Conservation (phyloP, 2,113 vertebrate species). For the Fregata magnificens region DNA sequence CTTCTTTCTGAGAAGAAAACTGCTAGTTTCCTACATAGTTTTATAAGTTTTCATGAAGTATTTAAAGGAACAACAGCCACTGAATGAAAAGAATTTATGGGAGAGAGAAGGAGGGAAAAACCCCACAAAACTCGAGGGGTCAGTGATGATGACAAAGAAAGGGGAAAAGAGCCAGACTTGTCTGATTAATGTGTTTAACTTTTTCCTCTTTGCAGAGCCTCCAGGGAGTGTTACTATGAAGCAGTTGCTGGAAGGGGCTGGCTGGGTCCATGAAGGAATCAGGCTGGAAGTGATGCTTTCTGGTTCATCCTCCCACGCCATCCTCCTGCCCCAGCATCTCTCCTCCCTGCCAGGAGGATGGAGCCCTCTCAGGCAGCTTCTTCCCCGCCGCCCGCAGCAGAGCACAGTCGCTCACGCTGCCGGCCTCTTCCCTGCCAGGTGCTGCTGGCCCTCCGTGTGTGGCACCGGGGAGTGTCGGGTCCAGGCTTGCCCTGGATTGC, state of each 20-base stretch:
- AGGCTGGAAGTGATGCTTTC: background rate
- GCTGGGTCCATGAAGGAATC: background rate
- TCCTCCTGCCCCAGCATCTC: background rate
- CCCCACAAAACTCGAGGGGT: background rate
- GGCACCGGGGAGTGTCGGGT: rapidly evolving
- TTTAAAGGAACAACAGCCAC: slow-evolving; percentile 11
- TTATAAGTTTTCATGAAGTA: background rate
- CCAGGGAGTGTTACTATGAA: background rate
- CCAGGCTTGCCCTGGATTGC: background rate
- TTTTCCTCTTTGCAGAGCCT: background rate
- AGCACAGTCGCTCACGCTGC: rapidly evolving
- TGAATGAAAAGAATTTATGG: background rate
- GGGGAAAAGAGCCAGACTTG: background rate
- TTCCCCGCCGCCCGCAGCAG: background rate
- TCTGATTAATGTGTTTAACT: background rate
- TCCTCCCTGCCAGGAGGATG: background rate
- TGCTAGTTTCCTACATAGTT: background rate
- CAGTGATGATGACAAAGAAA: background rate
- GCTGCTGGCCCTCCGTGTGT: rapidly evolving
- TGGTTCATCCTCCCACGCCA: slow-evolving; percentile 1
- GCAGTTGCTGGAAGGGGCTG: background rate
- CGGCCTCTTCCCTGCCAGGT: rapidly evolving
- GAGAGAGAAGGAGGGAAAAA: background rate
- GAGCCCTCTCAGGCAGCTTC: background rate
- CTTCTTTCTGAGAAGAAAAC: background rate